Base-by-base conservation (phyloP, 2,888 invertebrate species). In the Phorcus lineatus region DNA sequence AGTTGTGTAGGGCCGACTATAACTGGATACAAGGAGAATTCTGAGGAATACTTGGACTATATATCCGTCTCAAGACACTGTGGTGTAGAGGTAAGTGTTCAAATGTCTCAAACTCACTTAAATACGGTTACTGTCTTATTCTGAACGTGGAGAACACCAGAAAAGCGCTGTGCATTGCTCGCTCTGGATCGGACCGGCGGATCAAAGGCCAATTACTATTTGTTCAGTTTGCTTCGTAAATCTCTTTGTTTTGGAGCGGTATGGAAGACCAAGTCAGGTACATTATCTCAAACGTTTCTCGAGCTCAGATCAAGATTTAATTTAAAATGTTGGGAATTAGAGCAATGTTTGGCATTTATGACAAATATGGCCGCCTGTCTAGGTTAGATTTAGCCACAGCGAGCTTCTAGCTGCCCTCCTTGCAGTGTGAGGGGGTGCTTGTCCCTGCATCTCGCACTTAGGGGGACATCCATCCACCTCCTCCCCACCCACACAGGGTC, bases 351-450 rank as follows among this genome's bases (percentile, higher is more conserved):
- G 28, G 28, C 62, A 62, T 62, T 62, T 62, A 62, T 62, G 62
- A 62, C 62, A 62, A 62, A 62, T 28, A 62, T 62, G 62, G 62
- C 62, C 28, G 62, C 62, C 62, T 24, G 62, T 62, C 62, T 62
- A 62, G 62, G 11, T 28, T 24, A 62, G 62, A 13, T 28, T 28
- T 13, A 62, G 24, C 62, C 28, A 28, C 28, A n/a, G 22, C 28
- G 62, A 62, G 28, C 28, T 28, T 24, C 62, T n/a, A n/a, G n/a
- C n/a, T 28, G 24, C 62, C 22, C 62, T 22, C 16, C 11, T 24
- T 4, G 16, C 62, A 62, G 28, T 28, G 22, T 62, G 47, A 47
- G 47, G 47, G 47, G 47, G 47, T 62, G 16, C 24, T 24, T 28
- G 28, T 24, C 62, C 28, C 16, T 62, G 62, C 22, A 6, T 62